phyloP scores from a whole-genome alignment of 53 echinoderm and acorn worm species.

The Patiria pectinifera region DNA sequence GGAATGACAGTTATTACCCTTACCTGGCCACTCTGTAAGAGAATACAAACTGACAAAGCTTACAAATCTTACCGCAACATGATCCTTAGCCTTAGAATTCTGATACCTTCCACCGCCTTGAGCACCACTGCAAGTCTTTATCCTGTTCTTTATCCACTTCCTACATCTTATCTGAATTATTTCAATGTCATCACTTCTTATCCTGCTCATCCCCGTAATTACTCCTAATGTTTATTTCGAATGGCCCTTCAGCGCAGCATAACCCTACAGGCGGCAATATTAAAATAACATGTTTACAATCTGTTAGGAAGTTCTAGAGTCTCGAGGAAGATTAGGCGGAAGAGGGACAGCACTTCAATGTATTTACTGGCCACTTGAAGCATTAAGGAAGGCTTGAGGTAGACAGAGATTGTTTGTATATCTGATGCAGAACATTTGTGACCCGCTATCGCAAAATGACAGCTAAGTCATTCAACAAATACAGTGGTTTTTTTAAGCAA shows the following conservation, averaged over 20 bases:
- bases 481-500: too few species aligned
- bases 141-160: not conserved
- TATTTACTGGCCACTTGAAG: not conserved
- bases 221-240: not conserved
- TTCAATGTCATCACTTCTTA: conserved; percentile 28
- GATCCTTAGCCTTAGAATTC: not conserved
- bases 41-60: too few species aligned
- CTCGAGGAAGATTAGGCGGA: conserved; percentile 19
- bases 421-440: not conserved
- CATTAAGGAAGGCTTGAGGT: not conserved
- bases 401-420: not conserved
- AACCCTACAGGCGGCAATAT: not conserved
- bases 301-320: conserved; percentile 20
- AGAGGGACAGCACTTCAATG: not conserved
- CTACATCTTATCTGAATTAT: conserved; percentile 40
- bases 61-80: too few species aligned
- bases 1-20: too few species aligned
- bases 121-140: not conserved
- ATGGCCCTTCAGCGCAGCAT: not conserved
- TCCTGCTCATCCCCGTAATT: not conserved
- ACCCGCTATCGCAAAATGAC: not conserved
- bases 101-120: not conserved
- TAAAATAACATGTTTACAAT: conserved; percentile 52
- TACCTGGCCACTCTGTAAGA: too few species aligned
- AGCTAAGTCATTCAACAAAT: not conserved